These are phyloP conservation scores for Porites divaricata DNA, from an alignment of 92 coral and sea anemone genomes.

Conservation along the genomic window DNA sequence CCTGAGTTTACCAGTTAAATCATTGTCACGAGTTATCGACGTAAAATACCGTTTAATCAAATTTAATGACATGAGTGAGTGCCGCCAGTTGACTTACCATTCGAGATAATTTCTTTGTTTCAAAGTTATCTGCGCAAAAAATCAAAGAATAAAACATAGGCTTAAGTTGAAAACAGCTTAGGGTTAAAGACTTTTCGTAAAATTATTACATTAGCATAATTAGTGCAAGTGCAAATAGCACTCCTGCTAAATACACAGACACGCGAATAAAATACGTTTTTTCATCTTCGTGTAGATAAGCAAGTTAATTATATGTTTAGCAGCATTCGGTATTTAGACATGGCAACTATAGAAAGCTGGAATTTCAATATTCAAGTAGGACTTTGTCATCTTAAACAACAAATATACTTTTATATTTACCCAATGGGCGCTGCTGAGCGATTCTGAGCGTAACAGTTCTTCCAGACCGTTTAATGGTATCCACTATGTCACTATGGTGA, in stretches of 20 bases:
- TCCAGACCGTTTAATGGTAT: conserved; percentile 93
- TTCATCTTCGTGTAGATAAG: too few species aligned
- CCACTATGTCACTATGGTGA: conserved; percentile 97
- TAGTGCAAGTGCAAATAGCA: too few species aligned
- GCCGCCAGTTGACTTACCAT: conserved; percentile 51
- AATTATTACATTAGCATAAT: too few species aligned
- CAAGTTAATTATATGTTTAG: too few species aligned
- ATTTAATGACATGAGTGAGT: background rate
- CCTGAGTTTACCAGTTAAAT: too few species aligned
- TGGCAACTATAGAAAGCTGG: too few species aligned
- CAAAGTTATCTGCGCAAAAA: conserved; percentile 61
- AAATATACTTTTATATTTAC: conserved; percentile 25
- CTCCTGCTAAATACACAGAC: too few species aligned
- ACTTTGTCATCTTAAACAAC: background rate
- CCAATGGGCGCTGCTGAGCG: conserved; percentile 73
- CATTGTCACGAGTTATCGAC: too few species aligned
- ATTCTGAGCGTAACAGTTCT: conserved; percentile 82
- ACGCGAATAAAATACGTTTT: too few species aligned
- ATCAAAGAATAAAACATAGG: background rate
- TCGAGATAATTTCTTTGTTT: conserved; percentile 49
- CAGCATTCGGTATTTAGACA: too few species aligned
- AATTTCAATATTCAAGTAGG: background rate
- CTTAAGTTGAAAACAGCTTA: too few species aligned
- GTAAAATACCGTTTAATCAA: too few species aligned
- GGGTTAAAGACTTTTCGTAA: background rate